phyloP scores from a whole-genome alignment of 2,797 vertebrate genomes.

The Crocodylus rhombifer region DNA sequence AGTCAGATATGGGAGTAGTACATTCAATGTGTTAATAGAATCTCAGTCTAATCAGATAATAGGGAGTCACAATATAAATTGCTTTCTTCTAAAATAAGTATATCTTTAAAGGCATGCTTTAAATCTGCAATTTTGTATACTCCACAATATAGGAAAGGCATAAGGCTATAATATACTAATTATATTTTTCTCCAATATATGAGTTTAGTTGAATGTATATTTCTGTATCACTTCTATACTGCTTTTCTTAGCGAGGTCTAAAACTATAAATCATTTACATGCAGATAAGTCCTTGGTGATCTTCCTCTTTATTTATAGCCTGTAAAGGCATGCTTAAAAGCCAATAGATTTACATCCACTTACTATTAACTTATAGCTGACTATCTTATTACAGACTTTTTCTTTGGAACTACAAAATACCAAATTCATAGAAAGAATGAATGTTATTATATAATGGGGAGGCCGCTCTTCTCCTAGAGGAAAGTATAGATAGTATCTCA shows the following conservation, averaged over 20 bases:
- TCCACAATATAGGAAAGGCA: neutral
- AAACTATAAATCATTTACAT: constrained; percentile 63
- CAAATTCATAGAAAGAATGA: constrained; percentile 34
- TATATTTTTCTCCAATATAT: neutral
- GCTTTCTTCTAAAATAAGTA: constrained; percentile 45
- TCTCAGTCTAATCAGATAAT: constrained; percentile 55
- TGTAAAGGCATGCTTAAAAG: constrained; percentile 61
- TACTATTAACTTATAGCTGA: constrained; percentile 62
- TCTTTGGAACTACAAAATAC: constrained; percentile 42
- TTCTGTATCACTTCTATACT: constrained; percentile 52
- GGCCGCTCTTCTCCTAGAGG: constrained; percentile 1
- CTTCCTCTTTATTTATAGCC: constrained; percentile 63
- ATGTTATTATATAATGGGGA: constrained; percentile 54
- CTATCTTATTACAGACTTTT: constrained; percentile 65
- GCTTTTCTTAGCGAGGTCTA: constrained; percentile 39
- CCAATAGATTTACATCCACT: constrained; percentile 54
- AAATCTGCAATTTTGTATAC: constrained; percentile 21
- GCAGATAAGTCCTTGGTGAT: constrained; percentile 52
- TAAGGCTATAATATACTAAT: neutral
- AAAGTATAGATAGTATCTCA: neutral
- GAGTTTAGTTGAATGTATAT: constrained; percentile 46
- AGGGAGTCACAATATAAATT: constrained; percentile 32
- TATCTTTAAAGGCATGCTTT: constrained; percentile 23
- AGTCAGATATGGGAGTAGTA: constrained; percentile 15
- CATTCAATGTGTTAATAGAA: constrained; percentile 60